phyloP scores from a whole-genome alignment of 2,113 vertebrate species.

The Oryzias javanicus region DNA sequence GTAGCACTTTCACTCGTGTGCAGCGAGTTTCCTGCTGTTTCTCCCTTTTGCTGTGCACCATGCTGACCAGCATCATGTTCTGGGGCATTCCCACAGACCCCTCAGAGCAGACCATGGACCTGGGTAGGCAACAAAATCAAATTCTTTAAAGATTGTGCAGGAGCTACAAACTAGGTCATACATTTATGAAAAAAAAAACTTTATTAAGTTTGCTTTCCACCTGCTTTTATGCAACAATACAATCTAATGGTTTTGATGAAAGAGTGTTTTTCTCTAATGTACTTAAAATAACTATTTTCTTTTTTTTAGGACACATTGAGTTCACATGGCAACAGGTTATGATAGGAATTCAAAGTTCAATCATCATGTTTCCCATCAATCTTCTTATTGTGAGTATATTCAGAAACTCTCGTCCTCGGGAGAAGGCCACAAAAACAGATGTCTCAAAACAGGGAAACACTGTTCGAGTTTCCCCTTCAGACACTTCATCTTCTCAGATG shows the following conservation, averaged over 20 bases:
- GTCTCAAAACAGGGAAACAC: constrained; percentile 67
- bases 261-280: background rate
- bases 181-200: no score
- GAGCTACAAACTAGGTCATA: no score
- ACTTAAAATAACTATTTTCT: background rate
- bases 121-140: constrained; percentile 76
- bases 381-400: constrained; percentile 95
- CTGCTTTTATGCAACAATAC: no score
- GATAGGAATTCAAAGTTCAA: constrained; percentile 92
- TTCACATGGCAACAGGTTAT: constrained; percentile 96
- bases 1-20: constrained; percentile 88
- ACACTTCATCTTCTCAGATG: constrained; percentile 54
- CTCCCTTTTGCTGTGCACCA: constrained; percentile 92
- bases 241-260: background rate
- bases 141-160: background rate
- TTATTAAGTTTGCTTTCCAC: no score
- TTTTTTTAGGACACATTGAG: constrained; percentile 84
- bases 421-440: constrained; percentile 51
- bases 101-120: constrained; percentile 93
- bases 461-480: constrained; percentile 66
- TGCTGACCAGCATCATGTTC: constrained; percentile 97
- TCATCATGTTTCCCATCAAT: constrained; percentile 96
- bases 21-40: constrained; percentile 94
- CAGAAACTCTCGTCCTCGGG: constrained; percentile 77
- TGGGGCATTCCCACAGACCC: constrained; percentile 93